Evolutionary conservation across 2,797 vertebrate genomes (phyloP), one percentile per base, ranked within the genome.

Genomic region (Hipposideros larvatus): DNA sequence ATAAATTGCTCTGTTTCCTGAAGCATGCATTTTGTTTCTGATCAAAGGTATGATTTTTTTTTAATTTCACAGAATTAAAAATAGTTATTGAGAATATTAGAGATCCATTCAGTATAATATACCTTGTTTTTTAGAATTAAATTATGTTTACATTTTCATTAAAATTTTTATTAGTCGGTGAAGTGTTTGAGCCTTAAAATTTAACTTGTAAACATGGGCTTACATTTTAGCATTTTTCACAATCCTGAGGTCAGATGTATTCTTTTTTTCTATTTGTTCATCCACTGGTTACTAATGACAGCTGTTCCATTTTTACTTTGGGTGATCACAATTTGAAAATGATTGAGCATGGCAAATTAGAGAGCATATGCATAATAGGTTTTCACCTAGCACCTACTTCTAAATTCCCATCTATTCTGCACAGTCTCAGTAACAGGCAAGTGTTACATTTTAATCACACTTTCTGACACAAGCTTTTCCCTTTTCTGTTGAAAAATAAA

Each of bases 401-500:
- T 65, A 70, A 83, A 65, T 91, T 77, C 48, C 2, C 48, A 14
- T 80, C 46, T 43, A 61, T 73, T 82, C 61, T 43, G 46, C 65
- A 87, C 19, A 83, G 37, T 84, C 43, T 90, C 46, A 77, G 53
- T 82, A 78, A 85, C 8, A 94, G 28, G 41, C 55, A 80, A 96
- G 61, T 93, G 84, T 87, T 94, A 93, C 28, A 95, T 96, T 95
- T 94, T 96, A 91, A 96, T 96, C 87, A 95, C 71, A 95, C 51
- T 84, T 96, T 87, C 59, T 95, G 77, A 94, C 28, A 87, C 15
- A 43, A 91, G 21, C 24, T 74, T 88, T 91, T 74, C 68, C 24
- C 31, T 63, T 85, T 89, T 77, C 71, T 70, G 19, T 15, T 87
- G 46, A 94, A 96, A 91, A 96, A 87, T 91, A 97, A 90, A 93